Evolutionary conservation across 2,113 vertebrate genomes (phyloP).

Genomic region (Solea solea): DNA sequence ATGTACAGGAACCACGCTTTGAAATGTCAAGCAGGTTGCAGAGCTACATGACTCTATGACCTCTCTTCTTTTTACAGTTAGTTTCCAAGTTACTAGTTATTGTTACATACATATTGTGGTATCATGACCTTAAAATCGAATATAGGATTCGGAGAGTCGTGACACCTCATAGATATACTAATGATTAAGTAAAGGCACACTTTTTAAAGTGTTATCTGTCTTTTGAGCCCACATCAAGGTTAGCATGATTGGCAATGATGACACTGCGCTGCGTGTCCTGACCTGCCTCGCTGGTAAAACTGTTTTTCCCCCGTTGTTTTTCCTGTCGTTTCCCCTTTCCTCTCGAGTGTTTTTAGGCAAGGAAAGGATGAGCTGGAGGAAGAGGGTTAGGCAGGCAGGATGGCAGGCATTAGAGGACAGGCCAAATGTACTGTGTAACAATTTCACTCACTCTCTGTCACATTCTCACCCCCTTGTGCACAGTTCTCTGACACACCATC

Average conservation of each 20-base stretch:
- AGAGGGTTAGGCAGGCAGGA: conserved; percentile 41
- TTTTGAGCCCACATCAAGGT: conserved; percentile 20
- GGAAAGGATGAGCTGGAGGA: conserved; percentile 51
- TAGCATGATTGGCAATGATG: conserved; percentile 27
- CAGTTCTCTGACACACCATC: conserved; percentile 15
- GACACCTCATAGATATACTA: background rate
- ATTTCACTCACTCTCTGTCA: conserved; percentile 44
- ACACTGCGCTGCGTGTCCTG: conserved; percentile 19
- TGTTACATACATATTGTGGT: too few species aligned
- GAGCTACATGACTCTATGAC: too few species aligned
- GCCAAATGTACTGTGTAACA: conserved; percentile 63
- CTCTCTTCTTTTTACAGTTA: too few species aligned
- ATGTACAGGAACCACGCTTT: too few species aligned
- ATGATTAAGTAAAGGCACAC: background rate
- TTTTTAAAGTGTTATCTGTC: background rate
- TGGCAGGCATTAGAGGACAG: conserved; percentile 61
- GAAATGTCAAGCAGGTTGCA: too few species aligned
- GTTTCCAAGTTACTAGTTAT: too few species aligned
- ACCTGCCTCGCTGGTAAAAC: conserved; percentile 28
- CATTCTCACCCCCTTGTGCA: background rate
- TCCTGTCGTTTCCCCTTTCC: conserved; percentile 34
- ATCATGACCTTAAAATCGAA: too few species aligned
- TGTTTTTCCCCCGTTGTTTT: conserved; percentile 5
- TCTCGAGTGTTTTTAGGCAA: conserved; percentile 33
- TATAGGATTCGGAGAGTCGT: too few species aligned